A percentile compares a stretch with the other conserved stretches of the same genome.
phyloP scores from a whole-genome alignment of 1,140 invertebrate species.

The Rhopalosiphum maidis region DNA sequence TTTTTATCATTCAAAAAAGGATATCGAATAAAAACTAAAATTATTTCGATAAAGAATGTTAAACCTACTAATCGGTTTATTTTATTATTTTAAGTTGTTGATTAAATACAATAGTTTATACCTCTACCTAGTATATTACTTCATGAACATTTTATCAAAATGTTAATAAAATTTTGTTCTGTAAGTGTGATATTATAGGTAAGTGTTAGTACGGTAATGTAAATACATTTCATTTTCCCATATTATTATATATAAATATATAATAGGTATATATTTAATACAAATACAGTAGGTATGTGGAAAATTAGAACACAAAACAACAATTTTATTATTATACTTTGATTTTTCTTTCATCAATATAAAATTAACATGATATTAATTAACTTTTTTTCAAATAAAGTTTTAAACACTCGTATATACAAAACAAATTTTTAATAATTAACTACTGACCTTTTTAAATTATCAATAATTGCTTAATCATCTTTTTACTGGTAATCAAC shows the following conservation, averaged over 20 bases:
- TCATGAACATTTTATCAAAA: background rate
- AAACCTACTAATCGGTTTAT: background rate
- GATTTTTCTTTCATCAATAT: too few relatives aligned
- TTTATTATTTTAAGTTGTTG: background rate
- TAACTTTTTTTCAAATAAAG: background rate
- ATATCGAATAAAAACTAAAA: background rate
- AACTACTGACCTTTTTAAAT: too few relatives aligned
- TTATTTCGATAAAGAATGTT: background rate
- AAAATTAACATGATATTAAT: background rate
- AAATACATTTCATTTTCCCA: too few relatives aligned
- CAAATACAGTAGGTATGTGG: too few relatives aligned
- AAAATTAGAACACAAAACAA: too few relatives aligned
- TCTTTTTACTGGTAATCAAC: background rate
- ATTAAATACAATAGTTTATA: background rate
- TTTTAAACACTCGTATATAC: background rate
- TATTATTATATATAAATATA: too few relatives aligned
- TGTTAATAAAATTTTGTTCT: background rate
- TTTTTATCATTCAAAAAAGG: background rate
- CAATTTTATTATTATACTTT: too few relatives aligned
- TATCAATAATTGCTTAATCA: background rate
- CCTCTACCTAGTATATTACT: background rate
- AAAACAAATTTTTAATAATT: too few relatives aligned
- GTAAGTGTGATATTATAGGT: too few relatives aligned
- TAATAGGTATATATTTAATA: too few relatives aligned
- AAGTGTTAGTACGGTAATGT: too few relatives aligned